These are phyloP conservation scores for Phalanger gymnotis DNA, from an alignment of 2,797 vertebrate species.

Conservation along the genomic window DNA sequence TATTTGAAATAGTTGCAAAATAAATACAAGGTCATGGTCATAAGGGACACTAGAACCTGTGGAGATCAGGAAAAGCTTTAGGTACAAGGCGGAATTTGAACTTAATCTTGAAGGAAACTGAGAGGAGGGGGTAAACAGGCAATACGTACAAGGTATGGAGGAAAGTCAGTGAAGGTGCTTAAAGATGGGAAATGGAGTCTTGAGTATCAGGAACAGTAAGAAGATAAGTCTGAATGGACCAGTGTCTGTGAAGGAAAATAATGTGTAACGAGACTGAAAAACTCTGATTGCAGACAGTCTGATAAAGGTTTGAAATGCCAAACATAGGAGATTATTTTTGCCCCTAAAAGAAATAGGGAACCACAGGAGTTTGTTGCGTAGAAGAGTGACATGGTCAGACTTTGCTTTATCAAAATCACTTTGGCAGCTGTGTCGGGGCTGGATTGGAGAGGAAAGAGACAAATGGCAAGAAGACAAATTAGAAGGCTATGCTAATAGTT, in stretches of 20 bases:
- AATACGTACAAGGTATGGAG: background rate
- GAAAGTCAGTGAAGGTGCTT: background rate
- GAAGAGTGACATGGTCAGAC: background rate
- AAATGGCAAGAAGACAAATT: background rate
- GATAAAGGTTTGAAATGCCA: background rate
- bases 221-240: background rate
- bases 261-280: background rate
- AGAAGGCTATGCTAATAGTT: background rate
- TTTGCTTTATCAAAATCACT: background rate
- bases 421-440: background rate
- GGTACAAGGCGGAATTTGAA: background rate
- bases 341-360: background rate
- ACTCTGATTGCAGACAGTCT: background rate
- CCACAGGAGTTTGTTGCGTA: background rate
- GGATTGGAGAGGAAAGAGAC: background rate
- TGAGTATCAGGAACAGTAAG: background rate
- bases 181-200: background rate
- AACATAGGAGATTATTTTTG: background rate
- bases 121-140: background rate
- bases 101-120: background rate
- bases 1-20: background rate
- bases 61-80: background rate
- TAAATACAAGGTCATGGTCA: background rate
- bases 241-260: background rate
- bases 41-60: background rate